These are phyloP conservation scores for Hemicordylus capensis DNA, from an alignment of 2,113 vertebrate species.

Conservation along the genomic window DNA sequence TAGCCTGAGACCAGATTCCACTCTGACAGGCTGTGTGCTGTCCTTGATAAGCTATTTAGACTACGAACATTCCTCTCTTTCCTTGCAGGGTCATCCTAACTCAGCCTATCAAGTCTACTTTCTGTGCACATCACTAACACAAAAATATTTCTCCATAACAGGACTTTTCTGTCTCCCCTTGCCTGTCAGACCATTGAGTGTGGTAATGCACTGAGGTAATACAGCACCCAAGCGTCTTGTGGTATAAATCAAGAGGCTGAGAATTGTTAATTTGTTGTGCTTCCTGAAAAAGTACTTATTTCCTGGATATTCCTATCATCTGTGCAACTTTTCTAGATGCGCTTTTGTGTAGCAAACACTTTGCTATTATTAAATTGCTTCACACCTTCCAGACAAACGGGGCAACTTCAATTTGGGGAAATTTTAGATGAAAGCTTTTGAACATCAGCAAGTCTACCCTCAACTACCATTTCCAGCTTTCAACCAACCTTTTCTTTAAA, in stretches of 20 bases:
- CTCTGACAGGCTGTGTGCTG: conserved; percentile 8
- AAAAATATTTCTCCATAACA: neutral
- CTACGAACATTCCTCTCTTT: neutral
- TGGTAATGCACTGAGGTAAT: conserved; percentile 37
- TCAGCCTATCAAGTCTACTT: neutral
- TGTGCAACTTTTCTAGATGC: neutral
- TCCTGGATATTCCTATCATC: neutral
- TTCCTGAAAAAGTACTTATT: neutral
- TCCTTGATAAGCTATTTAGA: conserved; percentile 27
- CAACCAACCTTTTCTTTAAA: too few relatives aligned
- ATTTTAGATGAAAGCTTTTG: too few relatives aligned
- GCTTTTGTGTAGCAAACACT: too few relatives aligned
- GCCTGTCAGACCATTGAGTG: conserved; percentile 29
- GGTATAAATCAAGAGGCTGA: conserved; percentile 25
- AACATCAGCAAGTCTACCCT: too few relatives aligned
- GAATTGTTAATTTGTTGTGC: neutral
- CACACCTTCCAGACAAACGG: too few relatives aligned
- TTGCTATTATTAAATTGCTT: too few relatives aligned
- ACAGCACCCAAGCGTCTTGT: conserved; percentile 38
- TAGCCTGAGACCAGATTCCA: conserved; percentile 21
- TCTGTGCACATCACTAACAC: conserved; percentile 13
- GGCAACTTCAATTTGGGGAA: too few relatives aligned
- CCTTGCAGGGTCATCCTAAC: neutral
- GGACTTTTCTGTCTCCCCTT: conserved; percentile 29
- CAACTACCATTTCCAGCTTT: too few relatives aligned